Evolutionary conservation across 2,113 vertebrate genomes (phyloP).

Genomic region (Sylvietta virens): DNA sequence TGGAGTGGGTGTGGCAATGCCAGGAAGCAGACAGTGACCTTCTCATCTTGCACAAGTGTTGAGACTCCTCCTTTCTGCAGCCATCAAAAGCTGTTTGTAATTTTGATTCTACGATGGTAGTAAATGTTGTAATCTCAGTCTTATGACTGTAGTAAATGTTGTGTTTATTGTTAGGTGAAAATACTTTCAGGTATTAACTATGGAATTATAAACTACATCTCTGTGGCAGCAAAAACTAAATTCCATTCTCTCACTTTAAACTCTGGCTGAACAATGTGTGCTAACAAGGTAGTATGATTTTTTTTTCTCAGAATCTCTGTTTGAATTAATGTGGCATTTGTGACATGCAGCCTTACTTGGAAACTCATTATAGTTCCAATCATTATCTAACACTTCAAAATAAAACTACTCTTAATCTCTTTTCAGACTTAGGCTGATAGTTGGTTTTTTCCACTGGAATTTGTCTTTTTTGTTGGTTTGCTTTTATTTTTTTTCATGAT

Average conservation of each 20-base stretch:
- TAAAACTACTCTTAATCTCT: not conserved
- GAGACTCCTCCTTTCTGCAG: not conserved
- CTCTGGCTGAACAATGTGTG: not conserved
- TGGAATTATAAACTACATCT: not conserved
- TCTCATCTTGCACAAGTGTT: not conserved
- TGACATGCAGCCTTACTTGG: not conserved
- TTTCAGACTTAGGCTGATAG: not conserved
- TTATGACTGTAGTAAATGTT: not conserved
- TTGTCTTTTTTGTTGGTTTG: not conserved
- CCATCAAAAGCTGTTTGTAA: not conserved
- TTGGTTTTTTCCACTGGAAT: not conserved
- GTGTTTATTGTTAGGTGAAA: slow-evolving; percentile 1
- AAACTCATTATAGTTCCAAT: not conserved
- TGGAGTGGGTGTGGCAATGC: not conserved
- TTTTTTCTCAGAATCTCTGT: not conserved
- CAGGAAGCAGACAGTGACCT: not conserved
- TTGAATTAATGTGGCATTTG: not conserved
- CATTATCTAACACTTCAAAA: not conserved
- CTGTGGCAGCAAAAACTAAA: not conserved
- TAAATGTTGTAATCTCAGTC: not conserved
- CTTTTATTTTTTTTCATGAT: not conserved
- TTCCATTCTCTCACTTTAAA: not conserved
- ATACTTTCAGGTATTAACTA: not conserved
- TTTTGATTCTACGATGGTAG: fast-evolving
- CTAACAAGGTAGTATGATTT: not conserved